Base-by-base conservation (phyloP, 1,140 invertebrate species). In the Euschistus heros region DNA sequence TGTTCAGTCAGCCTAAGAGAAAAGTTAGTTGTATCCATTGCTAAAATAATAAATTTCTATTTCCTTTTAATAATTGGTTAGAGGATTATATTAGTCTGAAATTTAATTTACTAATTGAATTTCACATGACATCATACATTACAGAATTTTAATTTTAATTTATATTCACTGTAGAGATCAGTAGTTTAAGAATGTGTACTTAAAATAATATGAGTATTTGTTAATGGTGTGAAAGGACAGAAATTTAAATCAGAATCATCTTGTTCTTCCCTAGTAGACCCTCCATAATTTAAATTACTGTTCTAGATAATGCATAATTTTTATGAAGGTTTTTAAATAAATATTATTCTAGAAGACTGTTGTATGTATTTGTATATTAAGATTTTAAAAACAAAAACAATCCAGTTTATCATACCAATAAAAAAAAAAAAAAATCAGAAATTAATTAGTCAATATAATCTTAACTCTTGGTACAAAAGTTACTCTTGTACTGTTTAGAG, bases 341-440 rank as follows among this genome's bases (percentile, higher is more conserved):
- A 50, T 20, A 50, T 50, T 50, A 50, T 22, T 50, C 47, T 50
- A 50, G 47, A 50, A 50, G 47, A 50, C 47, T 50, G 47, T 50
- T 50, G n/a, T 50, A 50, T 50, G 47, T 50, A 50, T 50, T 50
- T 50, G 47, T 50, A 50, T 22, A 50, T 50, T 50, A 50, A 50
- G n/a, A 50, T 50, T 50, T 50, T 50, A 50, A 50, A 50, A 50
- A 50, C 22, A 22, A 18, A 22, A 37, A 37, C 22, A 18, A 50
- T 50, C n/a, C 47, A 50, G n/a, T 22, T 50, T 50, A 50, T 22
- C 47, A 50, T 18, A 20, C n/a, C 47, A 50, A 22, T 22, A 50
- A 20, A 50, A 18, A 22, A 20, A 18, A n/a, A 22, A 50, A 50
- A 6, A 50, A 50, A 22, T 4, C 46, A 50, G 7, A 50, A 50